Percentiles rank a stretch among this genome's conserved stretches.
Conservation (phyloP, 2,888 invertebrate genomes). For the Chaetogeoica ovagalla region DNA sequence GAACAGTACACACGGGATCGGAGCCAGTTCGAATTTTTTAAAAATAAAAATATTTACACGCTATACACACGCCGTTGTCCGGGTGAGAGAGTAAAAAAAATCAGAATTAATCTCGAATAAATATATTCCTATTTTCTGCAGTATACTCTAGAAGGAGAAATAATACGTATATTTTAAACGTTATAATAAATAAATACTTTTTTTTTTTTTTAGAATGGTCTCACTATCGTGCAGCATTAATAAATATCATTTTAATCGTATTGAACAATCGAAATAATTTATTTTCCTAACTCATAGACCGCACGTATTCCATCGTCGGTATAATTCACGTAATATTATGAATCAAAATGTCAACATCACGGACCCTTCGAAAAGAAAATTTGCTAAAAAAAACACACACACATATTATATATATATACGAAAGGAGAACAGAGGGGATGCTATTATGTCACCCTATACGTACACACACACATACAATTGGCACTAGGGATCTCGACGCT, state of each 20-base stretch:
- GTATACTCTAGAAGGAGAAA: too few relatives aligned
- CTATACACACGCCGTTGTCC: not conserved
- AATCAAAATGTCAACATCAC: not conserved
- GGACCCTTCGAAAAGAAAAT: conserved; percentile 17
- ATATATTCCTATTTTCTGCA: too few relatives aligned
- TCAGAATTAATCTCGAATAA: not conserved
- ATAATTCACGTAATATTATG: not conserved
- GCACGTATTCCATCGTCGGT: not conserved
- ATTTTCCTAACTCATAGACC: too few relatives aligned
- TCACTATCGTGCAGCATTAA: too few relatives aligned
- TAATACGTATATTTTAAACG: too few relatives aligned
- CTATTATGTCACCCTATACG: conserved; percentile 25
- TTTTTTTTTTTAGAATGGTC: too few relatives aligned
- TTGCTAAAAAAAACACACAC: not conserved
- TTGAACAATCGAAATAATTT: too few relatives aligned
- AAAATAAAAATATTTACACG: not conserved
- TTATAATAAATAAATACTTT: too few relatives aligned
- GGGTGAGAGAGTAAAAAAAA: not conserved
- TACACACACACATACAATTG: not conserved
- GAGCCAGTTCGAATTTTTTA: not conserved
- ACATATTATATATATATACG: too few relatives aligned
- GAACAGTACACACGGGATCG: not conserved
- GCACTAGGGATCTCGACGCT: conserved; percentile 11
- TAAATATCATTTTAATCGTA: too few relatives aligned
- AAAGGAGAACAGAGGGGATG: conserved; percentile 1